A percentile compares a stretch with the other conserved stretches of the same genome.
Conservation (phyloP, 2,113 vertebrate genomes). For the Illadopsis cleaveri region DNA sequence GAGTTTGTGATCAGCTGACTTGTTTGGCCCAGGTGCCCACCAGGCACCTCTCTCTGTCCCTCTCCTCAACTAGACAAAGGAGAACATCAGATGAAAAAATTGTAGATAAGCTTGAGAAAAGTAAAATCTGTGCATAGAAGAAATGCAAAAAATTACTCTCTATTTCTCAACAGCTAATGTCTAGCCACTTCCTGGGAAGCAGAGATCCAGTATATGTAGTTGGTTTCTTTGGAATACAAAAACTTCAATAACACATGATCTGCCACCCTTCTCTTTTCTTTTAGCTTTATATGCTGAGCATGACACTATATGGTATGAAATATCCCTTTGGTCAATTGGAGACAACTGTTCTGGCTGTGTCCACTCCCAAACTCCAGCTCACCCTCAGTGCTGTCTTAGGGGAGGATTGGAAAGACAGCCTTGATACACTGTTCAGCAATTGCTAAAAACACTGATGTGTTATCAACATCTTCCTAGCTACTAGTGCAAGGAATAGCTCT, state of each 20-base stretch:
- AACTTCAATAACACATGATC: not conserved
- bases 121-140: not conserved
- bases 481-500: not conserved
- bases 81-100: not conserved
- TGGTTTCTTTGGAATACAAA: not conserved
- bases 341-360: not conserved
- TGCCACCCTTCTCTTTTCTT: not conserved
- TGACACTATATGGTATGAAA: fast-evolving
- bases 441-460: not conserved
- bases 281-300: not conserved
- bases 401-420: not conserved
- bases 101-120: not conserved
- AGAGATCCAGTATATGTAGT: not conserved
- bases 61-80: too few species aligned
- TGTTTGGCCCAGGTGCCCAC: not conserved
- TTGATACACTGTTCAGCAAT: not conserved
- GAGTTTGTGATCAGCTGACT: not conserved
- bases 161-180: not conserved
- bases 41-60: not conserved
- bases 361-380: fast-evolving
- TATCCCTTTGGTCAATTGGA: not conserved
- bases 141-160: not conserved
- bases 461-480: not conserved
- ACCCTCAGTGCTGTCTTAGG: not conserved
- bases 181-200: not conserved